Evolutionary conservation across 1,140 invertebrate species (phyloP), one percentile per base, ranked within the genome.

Genomic region (Ostrea denselamellosa): DNA sequence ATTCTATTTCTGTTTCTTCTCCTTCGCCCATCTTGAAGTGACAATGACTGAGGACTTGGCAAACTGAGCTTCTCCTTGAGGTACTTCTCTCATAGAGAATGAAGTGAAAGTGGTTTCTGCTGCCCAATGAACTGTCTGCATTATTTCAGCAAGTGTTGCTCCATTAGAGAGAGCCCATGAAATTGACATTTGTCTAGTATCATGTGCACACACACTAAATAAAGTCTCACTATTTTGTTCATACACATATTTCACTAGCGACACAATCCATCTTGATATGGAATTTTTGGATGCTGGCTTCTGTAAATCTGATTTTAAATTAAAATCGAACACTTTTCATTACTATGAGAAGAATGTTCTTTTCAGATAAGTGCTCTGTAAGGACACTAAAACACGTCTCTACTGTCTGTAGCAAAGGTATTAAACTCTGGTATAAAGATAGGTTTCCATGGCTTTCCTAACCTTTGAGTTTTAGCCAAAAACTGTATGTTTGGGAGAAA

Each of bases 201-300:
- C 83, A 85, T 85, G 83, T 8, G 53, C 83, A 25, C 83, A 19
- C 17, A 53, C n/a, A 8, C n/a, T 14, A 8, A 5, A 51, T 53
- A 83, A 53, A 52, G 34, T 17, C 14, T 83, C 25, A 52, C 81
- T 53, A 52, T 53, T 83, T 19, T 83, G 34, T 83, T 52, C 14
- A 83, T 83, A 83, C 14, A 83, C 52, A 83, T 10, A 85, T 58
- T 58, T 54, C 1, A 85, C 52, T 7, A 84, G n/a, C n/a, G 83
- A 84, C 14, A 85, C 83, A 85, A 85, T 85, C 83, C 83, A 85
- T 56, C 83, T 44, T 51, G 10, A 81, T 14, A 81, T 22, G 12
- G 71, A 22, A 22, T n/a, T 19, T 34, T 83, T 83, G 28, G 82
- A n/a, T 44, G 82, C 44, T 52, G 8, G 1, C 8, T 83, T 9